phyloP scores from a whole-genome alignment of 2,113 vertebrate species.

The Lepisosteus osseus region DNA sequence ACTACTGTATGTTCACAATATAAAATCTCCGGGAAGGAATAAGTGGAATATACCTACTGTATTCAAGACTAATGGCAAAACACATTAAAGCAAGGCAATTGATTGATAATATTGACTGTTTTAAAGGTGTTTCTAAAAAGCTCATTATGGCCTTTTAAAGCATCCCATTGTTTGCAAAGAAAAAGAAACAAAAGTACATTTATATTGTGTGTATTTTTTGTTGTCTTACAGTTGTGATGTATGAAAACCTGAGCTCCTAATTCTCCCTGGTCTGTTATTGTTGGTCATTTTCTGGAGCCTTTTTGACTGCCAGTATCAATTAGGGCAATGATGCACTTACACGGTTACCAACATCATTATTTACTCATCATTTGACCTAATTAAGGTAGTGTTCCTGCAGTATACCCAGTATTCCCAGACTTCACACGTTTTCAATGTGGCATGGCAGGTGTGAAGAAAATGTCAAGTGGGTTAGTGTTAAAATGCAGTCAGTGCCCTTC shows the following conservation, averaged over 20 bases:
- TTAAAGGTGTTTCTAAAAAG: too few relatives aligned
- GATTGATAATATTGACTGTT: too few relatives aligned
- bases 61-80: too few relatives aligned
- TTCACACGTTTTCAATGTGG: too few relatives aligned
- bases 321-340: background rate
- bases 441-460: background rate
- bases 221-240: background rate
- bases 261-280: background rate
- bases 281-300: background rate
- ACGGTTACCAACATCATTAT: background rate
- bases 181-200: too few relatives aligned
- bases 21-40: too few relatives aligned
- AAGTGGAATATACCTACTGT: too few relatives aligned
- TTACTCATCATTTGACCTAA: background rate
- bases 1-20: too few relatives aligned
- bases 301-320: background rate
- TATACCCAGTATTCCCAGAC: background rate
- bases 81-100: too few relatives aligned
- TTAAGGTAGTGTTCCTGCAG: background rate
- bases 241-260: background rate
- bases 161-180: too few relatives aligned
- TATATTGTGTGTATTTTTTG: background rate
- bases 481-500: background rate
- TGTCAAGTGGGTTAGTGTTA: slow-evolving; percentile 1
- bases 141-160: too few relatives aligned